A percentile compares a stretch with the other conserved stretches of the same genome.
Conservation (phyloP, 2,113 vertebrate genomes). For the Podarcis muralis region DNA sequence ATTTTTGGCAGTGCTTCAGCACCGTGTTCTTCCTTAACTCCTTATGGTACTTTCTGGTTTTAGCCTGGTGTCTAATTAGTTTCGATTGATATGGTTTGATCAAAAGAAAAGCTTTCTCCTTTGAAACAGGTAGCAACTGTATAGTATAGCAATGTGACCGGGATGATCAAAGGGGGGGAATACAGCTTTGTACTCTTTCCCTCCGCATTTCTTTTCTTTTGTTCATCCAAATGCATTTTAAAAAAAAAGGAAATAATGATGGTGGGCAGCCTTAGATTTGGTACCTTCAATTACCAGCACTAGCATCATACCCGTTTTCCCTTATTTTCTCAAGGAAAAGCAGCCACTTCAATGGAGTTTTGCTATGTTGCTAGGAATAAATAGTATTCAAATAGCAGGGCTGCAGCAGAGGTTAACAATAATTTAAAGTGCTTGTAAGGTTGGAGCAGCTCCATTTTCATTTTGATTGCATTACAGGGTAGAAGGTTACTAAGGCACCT, state of each 20-base stretch:
- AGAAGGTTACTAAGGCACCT: not conserved
- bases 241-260: not conserved
- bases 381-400: not conserved
- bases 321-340: not conserved
- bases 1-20: not conserved
- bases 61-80: not conserved
- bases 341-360: not conserved
- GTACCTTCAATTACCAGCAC: not conserved
- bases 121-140: conserved; percentile 8
- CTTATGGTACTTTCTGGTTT: conserved; percentile 1
- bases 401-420: not conserved
- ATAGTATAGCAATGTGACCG: not conserved
- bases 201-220: not conserved
- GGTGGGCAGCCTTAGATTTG: not conserved
- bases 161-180: conserved; percentile 3
- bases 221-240: not conserved
- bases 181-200: not conserved
- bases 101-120: conserved; percentile 17
- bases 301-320: not conserved
- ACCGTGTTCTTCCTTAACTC: not conserved
- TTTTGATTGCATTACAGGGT: not conserved
- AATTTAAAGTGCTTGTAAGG: not conserved
- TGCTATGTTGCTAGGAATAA: not conserved
- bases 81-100: conserved; percentile 9
- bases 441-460: not conserved